phyloP scores from a whole-genome alignment of 2,797 vertebrate species.

The Eremophila alpestris region DNA sequence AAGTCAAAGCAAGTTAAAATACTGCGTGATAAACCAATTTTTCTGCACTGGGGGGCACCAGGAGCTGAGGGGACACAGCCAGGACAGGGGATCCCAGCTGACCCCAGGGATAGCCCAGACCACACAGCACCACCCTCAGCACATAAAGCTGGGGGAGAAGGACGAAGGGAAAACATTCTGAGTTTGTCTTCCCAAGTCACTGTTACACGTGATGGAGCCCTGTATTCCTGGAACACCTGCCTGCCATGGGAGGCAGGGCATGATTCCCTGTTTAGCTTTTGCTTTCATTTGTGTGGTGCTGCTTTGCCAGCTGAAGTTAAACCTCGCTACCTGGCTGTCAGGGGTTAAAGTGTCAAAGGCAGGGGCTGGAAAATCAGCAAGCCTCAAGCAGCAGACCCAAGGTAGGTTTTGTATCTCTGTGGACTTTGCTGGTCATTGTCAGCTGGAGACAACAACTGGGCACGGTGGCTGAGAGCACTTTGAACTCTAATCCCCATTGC shows the following conservation, averaged over 20 bases:
- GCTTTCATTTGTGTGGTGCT: background rate
- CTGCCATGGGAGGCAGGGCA: background rate
- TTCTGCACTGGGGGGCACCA: background rate
- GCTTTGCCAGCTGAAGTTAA: background rate
- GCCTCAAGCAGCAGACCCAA: background rate
- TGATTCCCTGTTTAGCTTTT: background rate
- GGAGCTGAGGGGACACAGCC: background rate
- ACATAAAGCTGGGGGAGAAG: background rate
- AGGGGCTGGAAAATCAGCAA: background rate
- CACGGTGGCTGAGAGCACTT: background rate
- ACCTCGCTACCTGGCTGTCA: background rate
- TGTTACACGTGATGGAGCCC: background rate
- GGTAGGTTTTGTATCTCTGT: background rate
- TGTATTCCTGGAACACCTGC: background rate
- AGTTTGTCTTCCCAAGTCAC: background rate
- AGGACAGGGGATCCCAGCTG: background rate
- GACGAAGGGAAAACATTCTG: background rate
- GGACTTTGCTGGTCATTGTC: conserved; percentile 35
- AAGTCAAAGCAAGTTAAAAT: background rate
- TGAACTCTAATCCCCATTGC: conserved; percentile 10
- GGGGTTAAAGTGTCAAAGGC: background rate
- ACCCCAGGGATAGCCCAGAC: background rate
- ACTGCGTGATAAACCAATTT: background rate
- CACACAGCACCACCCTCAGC: background rate
- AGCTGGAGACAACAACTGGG: conserved; percentile 7